These are phyloP conservation scores for Kuschelorhynchus macadamiae DNA, from an alignment of 2,888 invertebrate genomes.

Conservation along the genomic window DNA sequence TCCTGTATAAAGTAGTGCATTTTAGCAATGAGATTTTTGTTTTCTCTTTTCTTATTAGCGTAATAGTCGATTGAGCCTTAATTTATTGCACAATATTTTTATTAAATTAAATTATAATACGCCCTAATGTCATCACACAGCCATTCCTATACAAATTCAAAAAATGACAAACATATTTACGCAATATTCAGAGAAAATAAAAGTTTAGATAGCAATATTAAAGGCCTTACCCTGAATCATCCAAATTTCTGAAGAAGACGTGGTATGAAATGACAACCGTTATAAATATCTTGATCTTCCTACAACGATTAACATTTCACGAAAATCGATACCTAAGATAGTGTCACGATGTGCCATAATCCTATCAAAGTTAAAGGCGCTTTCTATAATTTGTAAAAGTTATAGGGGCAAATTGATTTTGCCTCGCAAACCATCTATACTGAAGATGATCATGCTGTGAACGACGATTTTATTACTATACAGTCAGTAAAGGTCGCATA, in stretches of 20 bases:
- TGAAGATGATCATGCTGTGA: constrained; percentile 27
- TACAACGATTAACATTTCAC: constrained; percentile 36
- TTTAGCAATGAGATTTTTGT: too few relatives aligned
- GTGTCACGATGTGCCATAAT: constrained; percentile 28
- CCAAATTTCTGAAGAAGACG: constrained; percentile 2
- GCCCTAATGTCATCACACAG: too few relatives aligned
- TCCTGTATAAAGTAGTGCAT: too few relatives aligned
- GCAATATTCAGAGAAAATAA: too few relatives aligned
- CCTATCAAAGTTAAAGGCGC: background rate
- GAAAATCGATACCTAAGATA: constrained; percentile 35
- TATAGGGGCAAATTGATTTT: constrained; percentile 34
- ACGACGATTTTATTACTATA: constrained; percentile 19
- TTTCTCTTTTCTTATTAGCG: too few relatives aligned
- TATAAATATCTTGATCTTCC: constrained; percentile 7
- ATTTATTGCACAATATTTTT: too few relatives aligned
- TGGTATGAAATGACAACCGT: background rate
- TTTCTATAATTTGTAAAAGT: constrained; percentile 35
- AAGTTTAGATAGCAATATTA: too few relatives aligned
- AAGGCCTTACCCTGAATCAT: too few relatives aligned
- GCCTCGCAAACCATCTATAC: constrained; percentile 21
- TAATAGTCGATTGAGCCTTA: too few relatives aligned
- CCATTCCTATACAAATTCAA: too few relatives aligned
- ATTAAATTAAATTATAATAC: too few relatives aligned
- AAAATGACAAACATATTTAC: too few relatives aligned
- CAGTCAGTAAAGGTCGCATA: constrained; percentile 37